Conservation (phyloP, 2,113 vertebrate species). For the Chiloscyllium plagiosum region DNA sequence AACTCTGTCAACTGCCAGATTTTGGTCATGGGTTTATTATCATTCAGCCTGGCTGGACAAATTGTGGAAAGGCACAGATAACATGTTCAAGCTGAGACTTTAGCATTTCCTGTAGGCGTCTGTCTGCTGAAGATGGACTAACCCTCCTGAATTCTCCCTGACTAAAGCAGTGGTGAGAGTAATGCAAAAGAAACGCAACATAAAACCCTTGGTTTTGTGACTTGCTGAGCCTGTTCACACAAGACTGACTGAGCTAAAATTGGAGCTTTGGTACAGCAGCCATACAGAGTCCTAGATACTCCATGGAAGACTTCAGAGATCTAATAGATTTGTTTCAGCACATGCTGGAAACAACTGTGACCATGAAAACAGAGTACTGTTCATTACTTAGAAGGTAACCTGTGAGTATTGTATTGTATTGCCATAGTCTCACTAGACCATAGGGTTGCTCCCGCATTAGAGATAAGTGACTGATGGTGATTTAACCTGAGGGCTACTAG, state of each 20-base stretch:
- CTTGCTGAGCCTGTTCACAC: background rate
- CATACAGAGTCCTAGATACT: background rate
- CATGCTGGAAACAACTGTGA: background rate
- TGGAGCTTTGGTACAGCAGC: background rate
- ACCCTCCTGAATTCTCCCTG: background rate
- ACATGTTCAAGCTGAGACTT: background rate
- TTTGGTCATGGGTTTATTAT: background rate
- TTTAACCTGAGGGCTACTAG: too few species aligned
- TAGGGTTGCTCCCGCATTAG: too few species aligned
- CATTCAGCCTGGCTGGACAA: background rate
- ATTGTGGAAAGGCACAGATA: background rate
- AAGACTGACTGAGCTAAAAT: background rate
- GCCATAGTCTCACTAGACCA: too few species aligned
- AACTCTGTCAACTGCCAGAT: background rate
- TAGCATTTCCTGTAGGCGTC: background rate
- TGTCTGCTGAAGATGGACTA: background rate
- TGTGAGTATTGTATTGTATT: too few species aligned
- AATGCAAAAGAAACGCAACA: background rate
- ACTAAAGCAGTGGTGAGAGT: background rate
- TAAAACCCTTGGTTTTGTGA: background rate
- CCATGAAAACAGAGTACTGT: background rate
- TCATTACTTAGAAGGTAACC: background rate
- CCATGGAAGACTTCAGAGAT: background rate
- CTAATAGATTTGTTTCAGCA: background rate
- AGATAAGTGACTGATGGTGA: too few species aligned